Evolutionary conservation across 2,888 invertebrate genomes (phyloP).

Genomic region (Crematogaster levior): DNA sequence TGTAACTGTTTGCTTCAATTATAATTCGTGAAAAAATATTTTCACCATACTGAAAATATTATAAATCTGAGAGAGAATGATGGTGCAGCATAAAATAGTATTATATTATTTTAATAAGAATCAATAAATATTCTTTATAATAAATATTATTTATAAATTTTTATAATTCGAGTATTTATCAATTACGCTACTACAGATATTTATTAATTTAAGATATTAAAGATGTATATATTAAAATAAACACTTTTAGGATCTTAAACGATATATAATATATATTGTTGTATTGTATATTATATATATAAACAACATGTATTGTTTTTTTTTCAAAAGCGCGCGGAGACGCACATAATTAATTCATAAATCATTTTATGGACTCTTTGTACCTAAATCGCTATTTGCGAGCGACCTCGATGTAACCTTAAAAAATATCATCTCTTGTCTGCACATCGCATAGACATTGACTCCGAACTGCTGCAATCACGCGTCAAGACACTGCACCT

Average conservation of each 20-base stretch:
- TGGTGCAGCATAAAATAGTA: background rate
- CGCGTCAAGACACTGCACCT: background rate
- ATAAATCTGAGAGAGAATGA: background rate
- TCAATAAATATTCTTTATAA: background rate
- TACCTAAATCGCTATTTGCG: background rate
- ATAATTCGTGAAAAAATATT: constrained; percentile 2
- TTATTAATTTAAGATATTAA: background rate
- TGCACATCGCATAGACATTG: background rate
- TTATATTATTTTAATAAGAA: background rate
- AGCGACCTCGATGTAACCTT: background rate
- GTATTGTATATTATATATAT: too few species aligned
- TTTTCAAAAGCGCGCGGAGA: background rate
- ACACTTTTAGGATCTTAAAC: background rate
- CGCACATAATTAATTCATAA: background rate
- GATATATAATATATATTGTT: too few species aligned
- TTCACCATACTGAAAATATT: background rate
- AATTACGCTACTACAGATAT: background rate
- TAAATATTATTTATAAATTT: constrained; percentile 1
- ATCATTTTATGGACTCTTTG: background rate
- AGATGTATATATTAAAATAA: background rate
- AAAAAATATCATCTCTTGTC: constrained; percentile 9
- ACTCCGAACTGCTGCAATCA: constrained; percentile 37
- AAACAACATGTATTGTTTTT: too few species aligned
- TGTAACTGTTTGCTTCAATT: background rate
- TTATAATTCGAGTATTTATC: background rate